Percentiles rank a stretch among this genome's conserved stretches.
Evolutionary conservation across 2,888 invertebrate species (phyloP).

Genomic region (Nipponacmea schrenckii): DNA sequence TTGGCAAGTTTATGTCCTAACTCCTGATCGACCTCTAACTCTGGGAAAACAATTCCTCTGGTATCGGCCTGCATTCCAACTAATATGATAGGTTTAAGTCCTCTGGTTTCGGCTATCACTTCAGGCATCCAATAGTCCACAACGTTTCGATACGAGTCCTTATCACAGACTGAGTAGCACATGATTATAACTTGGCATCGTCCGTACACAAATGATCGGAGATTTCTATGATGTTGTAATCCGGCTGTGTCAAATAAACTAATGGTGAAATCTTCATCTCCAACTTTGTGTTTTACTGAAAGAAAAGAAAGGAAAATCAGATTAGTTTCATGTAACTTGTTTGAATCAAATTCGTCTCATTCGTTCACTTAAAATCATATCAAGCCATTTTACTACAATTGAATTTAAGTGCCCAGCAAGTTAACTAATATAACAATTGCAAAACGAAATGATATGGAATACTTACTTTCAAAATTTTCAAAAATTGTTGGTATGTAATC

Average conservation of each 20-base stretch:
- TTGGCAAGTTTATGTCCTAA: slow-evolving; percentile 42
- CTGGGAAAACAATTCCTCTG: slow-evolving; percentile 38
- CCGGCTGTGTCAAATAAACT: slow-evolving; percentile 57
- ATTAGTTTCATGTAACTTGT: neutral
- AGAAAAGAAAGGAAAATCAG: slow-evolving; percentile 16
- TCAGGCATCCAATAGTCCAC: slow-evolving; percentile 52
- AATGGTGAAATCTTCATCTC: slow-evolving; percentile 51
- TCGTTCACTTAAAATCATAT: no score
- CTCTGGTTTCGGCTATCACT: slow-evolving; percentile 44
- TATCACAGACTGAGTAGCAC: slow-evolving; percentile 53
- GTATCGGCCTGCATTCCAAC: slow-evolving; percentile 55
- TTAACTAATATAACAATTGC: no score
- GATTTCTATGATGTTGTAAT: slow-evolving; percentile 26
- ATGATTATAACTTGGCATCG: slow-evolving; percentile 48
- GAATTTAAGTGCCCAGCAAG: no score
- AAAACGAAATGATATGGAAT: neutral
- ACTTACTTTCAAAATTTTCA: slow-evolving; percentile 48
- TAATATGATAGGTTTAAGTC: slow-evolving; percentile 44
- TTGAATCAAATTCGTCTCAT: no score
- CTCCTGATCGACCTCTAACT: slow-evolving; percentile 39
- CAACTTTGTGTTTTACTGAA: slow-evolving; percentile 43
- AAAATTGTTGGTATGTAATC: slow-evolving; percentile 47
- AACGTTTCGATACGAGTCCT: slow-evolving; percentile 49
- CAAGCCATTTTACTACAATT: no score
- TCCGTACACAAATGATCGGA: neutral